phyloP scores from a whole-genome alignment of 53 echinoderm and acorn worm genomes.

The Arbacia lixula region DNA sequence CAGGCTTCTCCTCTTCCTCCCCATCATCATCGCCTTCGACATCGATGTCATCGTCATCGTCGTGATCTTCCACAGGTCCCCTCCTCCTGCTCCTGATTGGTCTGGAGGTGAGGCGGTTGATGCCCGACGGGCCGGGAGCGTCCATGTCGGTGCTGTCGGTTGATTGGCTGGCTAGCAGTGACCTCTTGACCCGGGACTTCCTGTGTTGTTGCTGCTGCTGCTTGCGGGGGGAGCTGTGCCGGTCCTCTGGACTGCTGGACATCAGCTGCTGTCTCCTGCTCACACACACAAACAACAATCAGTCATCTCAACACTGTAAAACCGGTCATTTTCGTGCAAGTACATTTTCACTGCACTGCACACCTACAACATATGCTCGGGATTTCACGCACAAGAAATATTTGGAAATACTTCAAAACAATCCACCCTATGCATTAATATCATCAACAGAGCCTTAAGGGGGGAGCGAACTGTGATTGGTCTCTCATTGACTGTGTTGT shows the following conservation, averaged over 20 bases:
- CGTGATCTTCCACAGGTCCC: slow-evolving; percentile 25
- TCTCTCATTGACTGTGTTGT: too few species aligned
- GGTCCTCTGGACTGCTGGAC: slow-evolving; percentile 30
- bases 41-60: slow-evolving; percentile 48
- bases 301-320: too few species aligned
- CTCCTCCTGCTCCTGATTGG: slow-evolving; percentile 30
- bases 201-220: not conserved
- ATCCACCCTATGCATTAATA: too few species aligned
- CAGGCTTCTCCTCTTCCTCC: slow-evolving; percentile 52
- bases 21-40: slow-evolving; percentile 61
- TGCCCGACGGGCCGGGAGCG: slow-evolving; percentile 23
- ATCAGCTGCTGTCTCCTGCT: slow-evolving; percentile 28
- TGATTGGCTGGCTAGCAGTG: not conserved
- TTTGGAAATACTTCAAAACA: too few species aligned
- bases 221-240: not conserved
- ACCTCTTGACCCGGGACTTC: slow-evolving; percentile 11
- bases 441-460: too few species aligned
- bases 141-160: slow-evolving; percentile 17
- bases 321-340: too few species aligned
- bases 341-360: too few species aligned
- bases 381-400: too few species aligned
- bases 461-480: too few species aligned
- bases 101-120: not conserved
- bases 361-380: too few species aligned
- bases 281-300: too few species aligned